Conservation (phyloP, 2,113 vertebrate genomes). For the Heterocephalus glaber region DNA sequence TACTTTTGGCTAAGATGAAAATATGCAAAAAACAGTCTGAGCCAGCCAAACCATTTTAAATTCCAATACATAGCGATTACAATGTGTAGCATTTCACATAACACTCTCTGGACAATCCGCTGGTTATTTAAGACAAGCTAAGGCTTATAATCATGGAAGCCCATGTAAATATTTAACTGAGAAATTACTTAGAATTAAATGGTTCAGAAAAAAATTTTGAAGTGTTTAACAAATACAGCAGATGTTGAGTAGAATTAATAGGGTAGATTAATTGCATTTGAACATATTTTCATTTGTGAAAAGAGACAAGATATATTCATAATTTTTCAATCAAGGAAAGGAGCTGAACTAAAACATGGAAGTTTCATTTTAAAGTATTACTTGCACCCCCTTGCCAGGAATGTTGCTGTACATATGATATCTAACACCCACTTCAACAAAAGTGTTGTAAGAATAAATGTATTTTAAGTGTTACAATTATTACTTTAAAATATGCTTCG, state of each 20-base stretch:
- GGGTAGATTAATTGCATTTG: slow-evolving; percentile 56
- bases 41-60: slow-evolving; percentile 30
- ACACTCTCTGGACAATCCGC: slow-evolving; percentile 75
- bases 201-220: slow-evolving; percentile 51
- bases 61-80: slow-evolving; percentile 80
- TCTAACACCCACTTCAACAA: slow-evolving; percentile 62
- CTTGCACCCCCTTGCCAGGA: slow-evolving; percentile 5
- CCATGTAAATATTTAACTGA: slow-evolving; percentile 73
- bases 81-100: slow-evolving; percentile 76
- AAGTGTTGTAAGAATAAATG: slow-evolving; percentile 44
- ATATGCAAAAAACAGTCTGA: slow-evolving; percentile 42
- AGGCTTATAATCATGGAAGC: slow-evolving; percentile 4
- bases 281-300: slow-evolving; percentile 51
- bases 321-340: slow-evolving; percentile 57
- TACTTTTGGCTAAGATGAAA: slow-evolving; percentile 55
- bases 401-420: slow-evolving; percentile 25
- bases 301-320: slow-evolving; percentile 19
- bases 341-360: slow-evolving; percentile 42
- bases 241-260: slow-evolving; percentile 65
- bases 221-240: slow-evolving; percentile 62
- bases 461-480: slow-evolving; percentile 65
- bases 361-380: slow-evolving; percentile 57
- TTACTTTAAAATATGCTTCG: slow-evolving; percentile 60
- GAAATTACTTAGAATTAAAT: slow-evolving; percentile 72
- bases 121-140: slow-evolving; percentile 79